Conservation (phyloP, 2,797 vertebrate species). For the Darevskia mixta region DNA sequence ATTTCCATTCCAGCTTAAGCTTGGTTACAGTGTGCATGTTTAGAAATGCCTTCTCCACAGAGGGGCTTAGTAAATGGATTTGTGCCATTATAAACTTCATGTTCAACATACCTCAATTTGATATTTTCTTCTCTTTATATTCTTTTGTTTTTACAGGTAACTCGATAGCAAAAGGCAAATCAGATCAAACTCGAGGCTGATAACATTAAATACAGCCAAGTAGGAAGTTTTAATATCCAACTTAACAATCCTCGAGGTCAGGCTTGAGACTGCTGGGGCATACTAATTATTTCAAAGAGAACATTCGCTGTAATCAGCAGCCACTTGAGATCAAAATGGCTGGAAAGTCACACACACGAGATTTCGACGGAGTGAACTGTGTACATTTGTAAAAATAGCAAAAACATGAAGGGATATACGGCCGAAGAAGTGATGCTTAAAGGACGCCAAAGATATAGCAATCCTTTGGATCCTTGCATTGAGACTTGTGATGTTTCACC, state of each 20-base stretch:
- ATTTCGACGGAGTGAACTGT: constrained; percentile 70
- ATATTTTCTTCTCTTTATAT: constrained; percentile 69
- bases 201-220: constrained; percentile 57
- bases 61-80: constrained; percentile 43
- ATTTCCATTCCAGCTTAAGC: constrained; percentile 16
- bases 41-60: constrained; percentile 20
- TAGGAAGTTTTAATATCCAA: constrained; percentile 64
- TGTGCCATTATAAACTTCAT: constrained; percentile 30
- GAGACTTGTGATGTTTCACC: constrained; percentile 64
- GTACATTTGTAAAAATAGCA: constrained; percentile 68
- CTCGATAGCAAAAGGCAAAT: constrained; percentile 78
- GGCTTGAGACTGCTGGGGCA: constrained; percentile 70
- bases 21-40: not conserved
- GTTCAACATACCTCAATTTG: constrained; percentile 52
- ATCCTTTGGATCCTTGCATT: constrained; percentile 43
- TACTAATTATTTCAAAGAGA: constrained; percentile 68
- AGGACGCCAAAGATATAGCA: constrained; percentile 65
- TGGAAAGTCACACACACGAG: constrained; percentile 64
- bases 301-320: constrained; percentile 64
- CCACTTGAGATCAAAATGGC: constrained; percentile 70
- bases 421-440: constrained; percentile 50
- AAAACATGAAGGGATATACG: constrained; percentile 67
- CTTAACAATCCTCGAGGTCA: constrained; percentile 66
- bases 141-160: constrained; percentile 77
- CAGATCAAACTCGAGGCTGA: constrained; percentile 69